Percentiles rank a stretch among this genome's conserved stretches.
Conservation (phyloP, 2,888 invertebrate genomes). For the Epistrophe eligans region DNA sequence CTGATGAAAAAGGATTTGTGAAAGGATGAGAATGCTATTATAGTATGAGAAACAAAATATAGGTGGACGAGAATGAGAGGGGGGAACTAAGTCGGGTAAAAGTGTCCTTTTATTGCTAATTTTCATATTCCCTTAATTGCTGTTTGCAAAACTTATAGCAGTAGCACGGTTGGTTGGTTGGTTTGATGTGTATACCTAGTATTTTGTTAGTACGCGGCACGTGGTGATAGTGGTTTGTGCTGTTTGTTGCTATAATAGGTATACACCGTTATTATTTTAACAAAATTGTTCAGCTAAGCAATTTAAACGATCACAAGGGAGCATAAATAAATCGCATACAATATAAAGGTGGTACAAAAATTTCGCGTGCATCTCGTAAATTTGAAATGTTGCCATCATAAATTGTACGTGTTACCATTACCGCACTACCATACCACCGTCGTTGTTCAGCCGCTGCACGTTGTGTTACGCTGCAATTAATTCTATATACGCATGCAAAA, state of each 20-base stretch:
- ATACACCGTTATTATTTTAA: conserved; percentile 71
- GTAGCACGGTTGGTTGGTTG: not conserved
- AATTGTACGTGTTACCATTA: conserved; percentile 58
- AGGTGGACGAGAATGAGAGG: not conserved
- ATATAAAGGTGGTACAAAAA: conserved; percentile 72
- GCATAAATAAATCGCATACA: conserved; percentile 72
- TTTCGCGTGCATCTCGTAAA: conserved; percentile 74
- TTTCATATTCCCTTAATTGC: conserved; percentile 75
- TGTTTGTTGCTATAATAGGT: not conserved
- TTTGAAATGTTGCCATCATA: conserved; percentile 73
- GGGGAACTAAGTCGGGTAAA: not conserved
- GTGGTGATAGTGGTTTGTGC: conserved; percentile 50
- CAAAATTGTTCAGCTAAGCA: conserved; percentile 73
- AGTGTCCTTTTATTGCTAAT: conserved; percentile 73
- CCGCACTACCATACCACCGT: not conserved
- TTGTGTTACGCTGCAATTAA: conserved; percentile 69
- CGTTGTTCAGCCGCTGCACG: not conserved
- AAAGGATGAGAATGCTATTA: not conserved
- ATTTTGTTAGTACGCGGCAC: conserved; percentile 12
- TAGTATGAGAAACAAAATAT: not conserved
- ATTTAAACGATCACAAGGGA: conserved; percentile 75
- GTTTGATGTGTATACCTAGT: not conserved
- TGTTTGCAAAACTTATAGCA: conserved; percentile 68
- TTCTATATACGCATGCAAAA: conserved; percentile 5
- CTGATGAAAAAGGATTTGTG: conserved; percentile 7